Conservation (phyloP, 2,113 vertebrate species). For the Eulemur rufifrons region DNA sequence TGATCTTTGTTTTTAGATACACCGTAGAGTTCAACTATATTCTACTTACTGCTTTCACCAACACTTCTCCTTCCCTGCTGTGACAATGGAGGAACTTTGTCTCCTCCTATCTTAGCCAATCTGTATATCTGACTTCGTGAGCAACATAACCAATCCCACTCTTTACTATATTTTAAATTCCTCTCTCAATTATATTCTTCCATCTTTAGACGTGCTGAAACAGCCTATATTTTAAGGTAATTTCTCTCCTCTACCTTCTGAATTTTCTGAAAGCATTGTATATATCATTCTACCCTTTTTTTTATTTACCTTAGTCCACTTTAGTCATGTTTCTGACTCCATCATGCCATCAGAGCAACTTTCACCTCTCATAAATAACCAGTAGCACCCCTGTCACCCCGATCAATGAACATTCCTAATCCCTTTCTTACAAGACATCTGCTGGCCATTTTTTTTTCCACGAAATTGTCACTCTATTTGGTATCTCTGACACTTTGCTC, state of each 20-base stretch:
- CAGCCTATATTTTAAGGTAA: background rate
- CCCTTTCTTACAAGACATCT: background rate
- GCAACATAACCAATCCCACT: background rate
- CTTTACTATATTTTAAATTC: background rate
- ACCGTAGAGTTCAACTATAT: background rate
- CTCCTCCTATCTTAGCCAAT: background rate
- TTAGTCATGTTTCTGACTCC: background rate
- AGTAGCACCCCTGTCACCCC: too few relatives aligned
- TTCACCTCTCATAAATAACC: background rate
- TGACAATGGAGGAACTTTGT: background rate
- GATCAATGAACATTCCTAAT: background rate
- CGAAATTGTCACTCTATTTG: background rate
- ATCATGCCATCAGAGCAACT: background rate
- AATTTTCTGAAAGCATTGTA: background rate
- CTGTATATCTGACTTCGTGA: background rate
- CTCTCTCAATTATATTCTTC: background rate
- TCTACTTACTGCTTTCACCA: background rate
- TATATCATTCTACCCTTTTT: background rate
- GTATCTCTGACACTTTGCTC: background rate
- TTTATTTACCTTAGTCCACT: background rate
- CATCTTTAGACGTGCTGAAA: background rate
- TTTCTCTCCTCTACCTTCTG: background rate
- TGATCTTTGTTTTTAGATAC: background rate
- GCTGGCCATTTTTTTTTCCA: background rate
- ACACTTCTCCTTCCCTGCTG: background rate